These are phyloP conservation scores for Thalassarche chlororhynchos DNA, from an alignment of 2,113 vertebrate genomes.

Conservation along the genomic window DNA sequence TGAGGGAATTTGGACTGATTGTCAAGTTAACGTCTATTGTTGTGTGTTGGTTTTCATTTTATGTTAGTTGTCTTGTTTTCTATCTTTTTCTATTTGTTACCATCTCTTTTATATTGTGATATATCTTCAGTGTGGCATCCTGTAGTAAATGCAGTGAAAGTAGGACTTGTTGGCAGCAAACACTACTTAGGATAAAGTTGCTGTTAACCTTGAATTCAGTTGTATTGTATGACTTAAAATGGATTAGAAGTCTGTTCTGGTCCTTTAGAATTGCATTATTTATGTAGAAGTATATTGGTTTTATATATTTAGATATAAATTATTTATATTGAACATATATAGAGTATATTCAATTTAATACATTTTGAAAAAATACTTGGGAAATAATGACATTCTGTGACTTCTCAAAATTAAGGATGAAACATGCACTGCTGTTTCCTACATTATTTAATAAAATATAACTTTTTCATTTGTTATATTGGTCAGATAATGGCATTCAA, in stretches of 20 bases:
- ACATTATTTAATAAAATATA: constrained; percentile 32
- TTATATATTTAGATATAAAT: background rate
- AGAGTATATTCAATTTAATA: background rate
- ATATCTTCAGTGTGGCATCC: background rate
- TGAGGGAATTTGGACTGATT: background rate
- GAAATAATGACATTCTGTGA: background rate
- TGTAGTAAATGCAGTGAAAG: background rate
- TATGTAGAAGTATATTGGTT: background rate
- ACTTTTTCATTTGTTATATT: background rate
- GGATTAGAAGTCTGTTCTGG: background rate
- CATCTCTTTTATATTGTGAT: background rate
- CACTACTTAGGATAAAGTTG: background rate
- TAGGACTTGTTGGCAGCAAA: background rate
- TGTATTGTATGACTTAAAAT: background rate
- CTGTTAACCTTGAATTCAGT: background rate
- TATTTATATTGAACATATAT: background rate
- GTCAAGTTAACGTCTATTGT: background rate
- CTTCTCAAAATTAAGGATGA: constrained; percentile 11
- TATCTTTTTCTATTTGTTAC: background rate
- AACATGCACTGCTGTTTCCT: background rate
- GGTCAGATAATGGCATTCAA: constrained; percentile 12
- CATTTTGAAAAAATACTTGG: constrained; percentile 15
- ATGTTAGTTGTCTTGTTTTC: background rate
- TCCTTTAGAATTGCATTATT: background rate
- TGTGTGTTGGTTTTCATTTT: background rate